A percentile compares a stretch with the other conserved stretches of the same genome.
phyloP scores from a whole-genome alignment of 2,888 invertebrate species.

The Brenthis daphne region DNA sequence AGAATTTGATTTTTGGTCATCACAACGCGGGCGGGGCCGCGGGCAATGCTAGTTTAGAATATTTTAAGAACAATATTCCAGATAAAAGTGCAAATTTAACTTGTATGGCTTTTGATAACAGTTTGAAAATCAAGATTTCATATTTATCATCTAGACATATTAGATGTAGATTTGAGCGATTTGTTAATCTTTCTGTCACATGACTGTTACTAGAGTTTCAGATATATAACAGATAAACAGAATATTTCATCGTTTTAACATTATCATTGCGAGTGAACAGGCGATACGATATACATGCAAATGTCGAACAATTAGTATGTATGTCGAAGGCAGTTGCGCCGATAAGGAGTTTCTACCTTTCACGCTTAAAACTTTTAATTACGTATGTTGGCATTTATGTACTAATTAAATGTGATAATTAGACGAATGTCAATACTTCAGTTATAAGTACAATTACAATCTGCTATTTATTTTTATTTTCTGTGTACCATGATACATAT shows the following conservation, averaged over 20 bases:
- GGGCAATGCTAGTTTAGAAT: too few species aligned
- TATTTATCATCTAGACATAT: constrained; percentile 29
- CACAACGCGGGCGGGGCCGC: too few species aligned
- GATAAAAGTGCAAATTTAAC: not conserved
- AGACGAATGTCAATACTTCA: constrained; percentile 16
- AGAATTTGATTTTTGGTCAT: too few species aligned
- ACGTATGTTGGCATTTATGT: constrained; percentile 29
- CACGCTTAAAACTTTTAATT: constrained; percentile 38
- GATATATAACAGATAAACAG: constrained; percentile 1
- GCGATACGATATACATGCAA: constrained; percentile 53
- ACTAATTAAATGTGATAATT: constrained; percentile 31
- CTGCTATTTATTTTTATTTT: not conserved
- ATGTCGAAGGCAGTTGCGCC: constrained; percentile 37
- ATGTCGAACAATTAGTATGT: constrained; percentile 46
- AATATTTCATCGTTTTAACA: not conserved
- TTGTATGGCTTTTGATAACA: not conserved
- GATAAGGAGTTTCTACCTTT: constrained; percentile 36
- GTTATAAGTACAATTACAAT: not conserved
- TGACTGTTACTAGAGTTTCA: constrained; percentile 21
- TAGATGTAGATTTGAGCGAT: constrained; percentile 30
- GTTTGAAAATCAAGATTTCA: constrained; percentile 23
- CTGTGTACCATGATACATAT: not conserved
- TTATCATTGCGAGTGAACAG: constrained; percentile 1
- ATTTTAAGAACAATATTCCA: not conserved
- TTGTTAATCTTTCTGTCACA: constrained; percentile 19